Evolutionary conservation across 2,888 invertebrate species (phyloP).

Genomic region (Coelinius sp.): DNA sequence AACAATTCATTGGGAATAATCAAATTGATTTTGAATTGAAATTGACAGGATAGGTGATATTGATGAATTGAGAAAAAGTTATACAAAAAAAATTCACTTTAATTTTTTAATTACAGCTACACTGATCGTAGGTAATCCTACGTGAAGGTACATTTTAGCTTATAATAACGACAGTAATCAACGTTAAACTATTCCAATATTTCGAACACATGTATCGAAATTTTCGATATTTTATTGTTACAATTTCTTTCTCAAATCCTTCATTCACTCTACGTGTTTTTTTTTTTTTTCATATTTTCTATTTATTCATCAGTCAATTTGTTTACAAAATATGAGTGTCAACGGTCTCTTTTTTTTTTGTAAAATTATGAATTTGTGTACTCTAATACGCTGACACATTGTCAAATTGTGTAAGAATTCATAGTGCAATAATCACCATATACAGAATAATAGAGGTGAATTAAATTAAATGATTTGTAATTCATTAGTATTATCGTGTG

Average conservation of each 20-base stretch:
- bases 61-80: background rate
- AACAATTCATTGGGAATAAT: constrained; percentile 20
- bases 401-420: background rate
- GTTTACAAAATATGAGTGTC: constrained; percentile 35
- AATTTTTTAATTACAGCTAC: constrained; percentile 40
- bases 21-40: constrained; percentile 5
- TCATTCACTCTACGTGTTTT: constrained; percentile 1
- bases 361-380: constrained; percentile 8
- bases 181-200: constrained; percentile 49
- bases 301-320: constrained; percentile 9
- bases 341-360: constrained; percentile 2
- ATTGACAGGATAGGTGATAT: background rate
- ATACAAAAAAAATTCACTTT: constrained; percentile 47
- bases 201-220: constrained; percentile 25
- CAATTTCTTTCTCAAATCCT: constrained; percentile 7
- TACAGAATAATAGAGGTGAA: background rate
- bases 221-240: constrained; percentile 16
- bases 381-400: background rate
- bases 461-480: background rate
- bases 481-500: background rate
- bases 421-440: background rate
- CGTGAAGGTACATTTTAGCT: constrained; percentile 39
- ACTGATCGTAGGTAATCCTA: constrained; percentile 23
- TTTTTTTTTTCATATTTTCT: constrained; percentile 24
- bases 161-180: constrained; percentile 47